Evolutionary conservation across 2,113 vertebrate genomes (phyloP), one percentile per base, ranked within the genome.

Genomic region (Oryzias melastigma): DNA sequence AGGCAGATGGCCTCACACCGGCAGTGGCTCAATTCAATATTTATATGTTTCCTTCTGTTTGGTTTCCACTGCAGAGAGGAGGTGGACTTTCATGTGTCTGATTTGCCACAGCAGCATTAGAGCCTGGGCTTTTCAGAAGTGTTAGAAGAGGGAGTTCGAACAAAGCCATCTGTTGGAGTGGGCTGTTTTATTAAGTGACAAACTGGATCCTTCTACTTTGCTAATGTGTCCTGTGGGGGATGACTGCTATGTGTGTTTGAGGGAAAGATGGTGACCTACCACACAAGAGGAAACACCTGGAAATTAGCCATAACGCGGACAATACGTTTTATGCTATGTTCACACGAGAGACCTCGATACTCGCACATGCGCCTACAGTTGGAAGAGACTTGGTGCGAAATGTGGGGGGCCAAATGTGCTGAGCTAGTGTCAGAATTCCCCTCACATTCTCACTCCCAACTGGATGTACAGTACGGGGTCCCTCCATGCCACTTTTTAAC

Each of bases 141-240:
- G 58, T 76, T 14, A 54, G 65, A 66, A 68, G 71, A n/a, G 52
- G 29, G 16, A 13, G 19, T 65, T 71, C 75, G 72, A 85, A 83
- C 77, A 87, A 84, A 83, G 81, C 86, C 87, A 89, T 88, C 88
- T 89, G 86, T 87, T 87, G 80, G 75, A 87, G 80, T 78, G 80
- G 82, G 82, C 62, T 57, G 47, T 83, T 88, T 89, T 87, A 90
- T 88, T 87, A 90, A 89, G 87, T 88, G 88, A 87, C 87, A 87
- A 84, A 85, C 85, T 81, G 80, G 75, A 87, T 85, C 75, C 67
- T 55, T 81, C 76, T 80, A 79, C 81, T 69, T 83, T 40, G 48
- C 84, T 89, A 90, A 89, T 86, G 85, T 75, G 78, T 84, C 88
- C 70, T 50, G n/a, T 24, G 79, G 82, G 85, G 86, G 65, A 65